A percentile compares a stretch with the other conserved stretches of the same genome.
Conservation (phyloP, 2,797 vertebrate species). For the Premnoplex brunnescens region DNA sequence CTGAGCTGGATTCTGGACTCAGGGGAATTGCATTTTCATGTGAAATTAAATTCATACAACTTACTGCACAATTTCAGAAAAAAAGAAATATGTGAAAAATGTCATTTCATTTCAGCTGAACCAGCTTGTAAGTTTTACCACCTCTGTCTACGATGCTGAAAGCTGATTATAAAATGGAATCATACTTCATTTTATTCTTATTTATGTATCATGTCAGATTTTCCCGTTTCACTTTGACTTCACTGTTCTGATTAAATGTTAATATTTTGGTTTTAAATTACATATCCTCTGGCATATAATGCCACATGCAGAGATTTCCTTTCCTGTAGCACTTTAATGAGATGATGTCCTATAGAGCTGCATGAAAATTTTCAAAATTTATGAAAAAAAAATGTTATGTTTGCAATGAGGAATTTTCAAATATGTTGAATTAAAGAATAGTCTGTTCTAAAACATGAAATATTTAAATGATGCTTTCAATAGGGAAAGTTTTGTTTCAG, state of each 20-base stretch:
- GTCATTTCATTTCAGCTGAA: neutral
- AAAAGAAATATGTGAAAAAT: neutral
- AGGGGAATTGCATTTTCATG: neutral
- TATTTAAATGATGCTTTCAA: neutral
- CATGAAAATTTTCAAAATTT: neutral
- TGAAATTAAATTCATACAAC: neutral
- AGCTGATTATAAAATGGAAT: neutral
- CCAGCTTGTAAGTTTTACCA: neutral
- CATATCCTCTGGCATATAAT: neutral
- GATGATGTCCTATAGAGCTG: neutral
- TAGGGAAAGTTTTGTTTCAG: neutral
- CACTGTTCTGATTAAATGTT: slow-evolving; percentile 9
- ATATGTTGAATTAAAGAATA: neutral
- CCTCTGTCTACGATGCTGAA: neutral
- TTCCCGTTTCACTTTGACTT: slow-evolving; percentile 24
- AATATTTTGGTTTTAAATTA: slow-evolving; percentile 30
- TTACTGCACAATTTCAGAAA: neutral
- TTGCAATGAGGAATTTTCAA: neutral
- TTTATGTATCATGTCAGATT: neutral
- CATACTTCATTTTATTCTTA: neutral
- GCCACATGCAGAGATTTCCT: slow-evolving; percentile 1
- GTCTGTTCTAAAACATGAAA: neutral
- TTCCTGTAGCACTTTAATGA: neutral
- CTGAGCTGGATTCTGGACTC: neutral
- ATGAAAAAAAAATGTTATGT: neutral